A percentile compares a stretch with the other conserved stretches of the same genome.
These are phyloP conservation scores for Leucopsar rothschildi DNA, from an alignment of 2,113 vertebrate species.

Conservation along the genomic window DNA sequence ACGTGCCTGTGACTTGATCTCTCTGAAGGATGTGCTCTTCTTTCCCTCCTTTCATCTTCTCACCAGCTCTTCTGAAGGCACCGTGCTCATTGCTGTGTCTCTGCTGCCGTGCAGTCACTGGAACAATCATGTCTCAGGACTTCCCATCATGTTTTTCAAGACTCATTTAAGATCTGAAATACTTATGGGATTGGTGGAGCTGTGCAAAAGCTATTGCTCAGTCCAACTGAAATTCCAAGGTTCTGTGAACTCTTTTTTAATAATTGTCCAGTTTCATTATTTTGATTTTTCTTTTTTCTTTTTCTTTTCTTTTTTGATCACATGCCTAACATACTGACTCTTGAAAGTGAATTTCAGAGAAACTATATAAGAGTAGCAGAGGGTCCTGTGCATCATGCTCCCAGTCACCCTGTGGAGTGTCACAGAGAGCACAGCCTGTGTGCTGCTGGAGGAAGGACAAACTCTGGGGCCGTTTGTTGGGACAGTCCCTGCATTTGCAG, in stretches of 20 bases:
- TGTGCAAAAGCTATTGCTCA: slow-evolving; percentile 26
- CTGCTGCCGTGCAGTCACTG: not conserved
- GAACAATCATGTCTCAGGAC: not conserved
- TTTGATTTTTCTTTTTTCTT: not conserved
- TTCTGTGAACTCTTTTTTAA: not conserved
- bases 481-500: not conserved
- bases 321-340: not conserved
- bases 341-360: not conserved
- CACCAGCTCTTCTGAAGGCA: not conserved
- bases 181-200: slow-evolving; percentile 6
- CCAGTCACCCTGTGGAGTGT: not conserved
- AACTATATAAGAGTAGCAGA: not conserved
- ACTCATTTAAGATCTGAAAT: slow-evolving; percentile 28
- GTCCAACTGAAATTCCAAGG: slow-evolving; percentile 46
- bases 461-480: not conserved
- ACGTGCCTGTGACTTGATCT: not conserved
- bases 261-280: not conserved
- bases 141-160: not conserved
- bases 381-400: fast-evolving
- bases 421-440: not conserved
- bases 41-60: not conserved
- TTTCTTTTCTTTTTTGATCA: not conserved
- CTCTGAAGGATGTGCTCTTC: not conserved
- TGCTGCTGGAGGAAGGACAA: not conserved
- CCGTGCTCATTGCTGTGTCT: not conserved